These are phyloP conservation scores for Rambutsinella grinnellia DNA, from an alignment of 2,888 invertebrate genomes.

Conservation along the genomic window DNA sequence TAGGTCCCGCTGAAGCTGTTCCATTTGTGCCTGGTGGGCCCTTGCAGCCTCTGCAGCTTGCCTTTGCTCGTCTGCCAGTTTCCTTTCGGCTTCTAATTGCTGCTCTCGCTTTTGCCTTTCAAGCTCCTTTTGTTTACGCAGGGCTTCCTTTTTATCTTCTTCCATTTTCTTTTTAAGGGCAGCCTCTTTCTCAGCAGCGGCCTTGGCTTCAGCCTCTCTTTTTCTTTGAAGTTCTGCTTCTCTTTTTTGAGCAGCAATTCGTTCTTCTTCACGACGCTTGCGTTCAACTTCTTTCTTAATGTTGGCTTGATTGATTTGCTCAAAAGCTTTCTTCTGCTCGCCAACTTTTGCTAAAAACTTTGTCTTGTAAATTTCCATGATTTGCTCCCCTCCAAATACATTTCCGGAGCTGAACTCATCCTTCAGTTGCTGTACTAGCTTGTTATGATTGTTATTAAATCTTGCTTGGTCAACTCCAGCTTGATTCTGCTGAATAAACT, in stretches of 20 bases:
- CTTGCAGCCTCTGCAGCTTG: too few relatives aligned
- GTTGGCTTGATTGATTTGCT: not conserved
- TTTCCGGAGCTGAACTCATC: not conserved
- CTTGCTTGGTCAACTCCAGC: not conserved
- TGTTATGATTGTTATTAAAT: not conserved
- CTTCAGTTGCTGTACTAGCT: not conserved
- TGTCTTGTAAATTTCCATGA: not conserved
- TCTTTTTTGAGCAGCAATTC: not conserved
- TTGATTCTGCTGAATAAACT: not conserved
- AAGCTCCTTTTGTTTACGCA: too few relatives aligned
- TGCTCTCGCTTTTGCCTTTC: too few relatives aligned
- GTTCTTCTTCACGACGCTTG: not conserved
- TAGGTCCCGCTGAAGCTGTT: too few relatives aligned
- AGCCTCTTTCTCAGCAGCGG: too few relatives aligned
- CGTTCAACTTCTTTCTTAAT: not conserved
- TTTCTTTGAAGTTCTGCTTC: not conserved
- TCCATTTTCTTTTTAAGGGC: too few relatives aligned
- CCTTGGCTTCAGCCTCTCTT: too few relatives aligned
- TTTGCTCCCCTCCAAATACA: not conserved
- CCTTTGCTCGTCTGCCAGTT: too few relatives aligned
- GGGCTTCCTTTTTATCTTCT: too few relatives aligned
- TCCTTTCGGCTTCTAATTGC: too few relatives aligned
- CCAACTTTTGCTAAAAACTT: conserved; percentile 10
- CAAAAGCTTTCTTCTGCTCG: not conserved
- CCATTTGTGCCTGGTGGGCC: too few relatives aligned